Percentiles rank a stretch among this genome's conserved stretches.
These are phyloP conservation scores for Drosophila ezoana DNA, from an alignment of 2,888 invertebrate species.

Conservation along the genomic window DNA sequence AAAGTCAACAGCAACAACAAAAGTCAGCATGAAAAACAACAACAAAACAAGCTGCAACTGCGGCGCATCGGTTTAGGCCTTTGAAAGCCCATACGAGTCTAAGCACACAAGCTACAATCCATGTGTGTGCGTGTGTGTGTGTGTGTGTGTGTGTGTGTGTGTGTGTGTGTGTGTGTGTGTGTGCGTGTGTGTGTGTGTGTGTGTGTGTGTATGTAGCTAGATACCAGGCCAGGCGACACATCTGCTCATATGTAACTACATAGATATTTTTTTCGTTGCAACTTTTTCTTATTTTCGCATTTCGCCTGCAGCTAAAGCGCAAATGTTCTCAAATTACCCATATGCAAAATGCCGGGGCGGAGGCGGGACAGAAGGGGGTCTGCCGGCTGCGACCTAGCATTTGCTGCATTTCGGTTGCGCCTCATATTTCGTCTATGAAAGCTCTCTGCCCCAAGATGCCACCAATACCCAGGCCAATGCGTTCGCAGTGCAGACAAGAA, in stretches of 20 bases:
- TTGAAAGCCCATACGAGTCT: slow-evolving; percentile 73
- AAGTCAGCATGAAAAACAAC: slow-evolving; percentile 35
- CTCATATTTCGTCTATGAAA: slow-evolving; percentile 77
- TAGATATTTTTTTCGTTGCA: slow-evolving; percentile 34
- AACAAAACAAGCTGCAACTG: slow-evolving; percentile 58
- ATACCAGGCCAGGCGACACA: slow-evolving; percentile 67
- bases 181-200: slow-evolving; percentile 1
- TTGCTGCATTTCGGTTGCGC: slow-evolving; percentile 73
- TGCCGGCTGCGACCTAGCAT: slow-evolving; percentile 50
- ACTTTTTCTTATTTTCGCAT: slow-evolving; percentile 56
- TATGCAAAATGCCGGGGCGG: slow-evolving; percentile 47
- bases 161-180: slow-evolving; percentile 8
- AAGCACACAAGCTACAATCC: slow-evolving; percentile 5
- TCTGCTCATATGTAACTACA: slow-evolving; percentile 55
- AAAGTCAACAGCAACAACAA: slow-evolving; percentile 77
- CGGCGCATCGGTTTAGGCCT: slow-evolving; percentile 82
- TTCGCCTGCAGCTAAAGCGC: slow-evolving; percentile 71
- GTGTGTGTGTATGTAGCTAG: slow-evolving; percentile 19
- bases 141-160: slow-evolving; percentile 9
- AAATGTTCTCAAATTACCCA: slow-evolving; percentile 83
- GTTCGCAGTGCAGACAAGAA: slow-evolving; percentile 4
- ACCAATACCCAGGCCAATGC: slow-evolving; percentile 33
- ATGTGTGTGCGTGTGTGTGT: slow-evolving; percentile 2
- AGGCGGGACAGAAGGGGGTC: slow-evolving; percentile 41
- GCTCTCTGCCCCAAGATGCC: slow-evolving; percentile 67